These are phyloP conservation scores for Gambelia wislizenii DNA, from an alignment of 2,797 vertebrate genomes.

Conservation along the genomic window DNA sequence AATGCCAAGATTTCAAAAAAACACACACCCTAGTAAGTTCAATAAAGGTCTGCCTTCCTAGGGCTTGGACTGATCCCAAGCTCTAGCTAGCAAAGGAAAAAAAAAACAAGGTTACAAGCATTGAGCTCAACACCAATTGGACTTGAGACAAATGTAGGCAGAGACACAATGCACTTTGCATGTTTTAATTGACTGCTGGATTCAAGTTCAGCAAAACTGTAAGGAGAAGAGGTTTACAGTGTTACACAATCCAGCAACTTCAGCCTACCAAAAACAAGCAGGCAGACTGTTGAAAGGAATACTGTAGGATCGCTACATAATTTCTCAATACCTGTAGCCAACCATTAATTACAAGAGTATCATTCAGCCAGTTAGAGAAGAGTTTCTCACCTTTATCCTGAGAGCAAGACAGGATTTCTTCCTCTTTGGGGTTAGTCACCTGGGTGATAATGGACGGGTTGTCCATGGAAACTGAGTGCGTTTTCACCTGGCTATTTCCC, in stretches of 20 bases:
- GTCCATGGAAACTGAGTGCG: conserved; percentile 90
- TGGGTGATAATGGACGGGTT: conserved; percentile 99
- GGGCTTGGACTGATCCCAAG: background rate
- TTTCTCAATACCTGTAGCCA: conserved; percentile 2
- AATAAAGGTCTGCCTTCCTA: conserved; percentile 14
- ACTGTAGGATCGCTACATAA: conserved; percentile 15
- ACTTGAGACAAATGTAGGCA: background rate
- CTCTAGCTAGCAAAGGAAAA: background rate
- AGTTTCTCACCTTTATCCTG: conserved; percentile 82
- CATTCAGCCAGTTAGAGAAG: background rate
- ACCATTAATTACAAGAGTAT: conserved; percentile 27
- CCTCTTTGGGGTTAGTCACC: conserved; percentile 99
- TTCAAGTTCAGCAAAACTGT: conserved; percentile 10
- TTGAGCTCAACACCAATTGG: background rate
- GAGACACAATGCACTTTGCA: background rate
- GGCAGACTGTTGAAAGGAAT: background rate
- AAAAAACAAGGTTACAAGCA: conserved; percentile 32
- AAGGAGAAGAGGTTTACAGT: background rate
- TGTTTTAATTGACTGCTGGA: background rate
- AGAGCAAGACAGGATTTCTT: conserved; percentile 87
- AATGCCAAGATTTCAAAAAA: conserved; percentile 20
- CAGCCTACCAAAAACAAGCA: conserved; percentile 15
- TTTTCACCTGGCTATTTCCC: conserved; percentile 74
- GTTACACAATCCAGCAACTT: conserved; percentile 10
- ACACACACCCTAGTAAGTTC: background rate